Conservation (phyloP, 2,113 vertebrate genomes). For the Caloenas nicobarica region DNA sequence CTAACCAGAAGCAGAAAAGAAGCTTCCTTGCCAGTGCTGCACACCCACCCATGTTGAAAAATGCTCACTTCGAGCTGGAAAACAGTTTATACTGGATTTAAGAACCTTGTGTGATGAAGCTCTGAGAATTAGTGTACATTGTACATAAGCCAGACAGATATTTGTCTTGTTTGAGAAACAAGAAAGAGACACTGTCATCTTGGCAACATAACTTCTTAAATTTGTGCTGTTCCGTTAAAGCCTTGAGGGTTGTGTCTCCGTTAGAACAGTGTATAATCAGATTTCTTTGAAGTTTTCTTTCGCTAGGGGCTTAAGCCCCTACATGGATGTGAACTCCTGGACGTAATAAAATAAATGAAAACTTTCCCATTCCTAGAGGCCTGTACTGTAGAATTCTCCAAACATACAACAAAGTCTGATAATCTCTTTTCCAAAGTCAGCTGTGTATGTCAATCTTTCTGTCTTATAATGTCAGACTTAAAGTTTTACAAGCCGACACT, state of each 20-base stretch:
- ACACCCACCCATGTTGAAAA: neutral
- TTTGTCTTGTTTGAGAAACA: neutral
- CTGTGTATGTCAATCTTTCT: neutral
- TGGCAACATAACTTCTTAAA: neutral
- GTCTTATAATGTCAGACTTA: neutral
- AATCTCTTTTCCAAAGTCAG: neutral
- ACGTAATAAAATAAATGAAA: neutral
- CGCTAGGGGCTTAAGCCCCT: neutral
- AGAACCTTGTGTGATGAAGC: neutral
- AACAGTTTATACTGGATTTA: neutral
- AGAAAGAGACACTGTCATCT: neutral
- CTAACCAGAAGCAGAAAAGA: neutral
- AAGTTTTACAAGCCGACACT: neutral
- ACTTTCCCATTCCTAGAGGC: neutral
- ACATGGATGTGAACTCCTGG: neutral
- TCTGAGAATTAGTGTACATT: neutral
- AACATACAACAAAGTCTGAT: neutral
- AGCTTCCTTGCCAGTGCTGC: neutral
- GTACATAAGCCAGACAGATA: neutral
- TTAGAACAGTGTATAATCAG: neutral
- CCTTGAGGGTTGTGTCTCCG: neutral
- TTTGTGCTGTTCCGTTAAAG: neutral
- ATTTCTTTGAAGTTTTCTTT: constrained; percentile 1
- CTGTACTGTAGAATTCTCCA: neutral
- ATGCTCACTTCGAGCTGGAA: neutral